A percentile compares a stretch with the other conserved stretches of the same genome.
phyloP scores from a whole-genome alignment of 2,797 vertebrate species.

The Clarias laeviceps region DNA sequence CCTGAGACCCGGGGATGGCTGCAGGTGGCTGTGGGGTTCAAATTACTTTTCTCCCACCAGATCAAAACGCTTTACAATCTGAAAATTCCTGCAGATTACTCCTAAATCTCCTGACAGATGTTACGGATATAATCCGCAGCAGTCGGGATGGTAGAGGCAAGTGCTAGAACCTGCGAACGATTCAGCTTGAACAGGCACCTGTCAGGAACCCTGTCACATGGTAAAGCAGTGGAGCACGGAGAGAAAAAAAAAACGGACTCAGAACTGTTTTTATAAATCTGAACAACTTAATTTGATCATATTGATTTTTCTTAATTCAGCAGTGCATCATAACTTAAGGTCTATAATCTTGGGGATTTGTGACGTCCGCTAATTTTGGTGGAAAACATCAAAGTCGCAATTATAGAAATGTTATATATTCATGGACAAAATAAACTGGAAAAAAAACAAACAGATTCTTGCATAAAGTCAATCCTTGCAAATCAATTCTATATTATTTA shows the following conservation, averaged over 20 bases:
- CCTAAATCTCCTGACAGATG: constrained; percentile 75
- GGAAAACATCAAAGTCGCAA: neutral
- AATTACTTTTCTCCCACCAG: constrained; percentile 63
- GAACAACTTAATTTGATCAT: neutral
- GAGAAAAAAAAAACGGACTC: neutral
- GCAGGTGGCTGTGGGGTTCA: constrained; percentile 74
- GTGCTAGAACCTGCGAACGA: constrained; percentile 72
- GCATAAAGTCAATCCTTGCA: too few species aligned
- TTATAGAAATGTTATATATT: neutral
- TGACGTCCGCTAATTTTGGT: neutral
- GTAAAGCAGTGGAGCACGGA: constrained; percentile 15
- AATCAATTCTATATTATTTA: too few species aligned
- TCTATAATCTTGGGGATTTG: neutral
- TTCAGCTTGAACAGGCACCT: constrained; percentile 72
- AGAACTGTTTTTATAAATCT: neutral
- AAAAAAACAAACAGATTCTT: too few species aligned
- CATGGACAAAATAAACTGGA: too few species aligned
- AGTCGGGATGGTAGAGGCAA: constrained; percentile 61
- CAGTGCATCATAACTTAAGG: neutral
- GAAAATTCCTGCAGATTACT: constrained; percentile 75
- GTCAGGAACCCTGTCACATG: constrained; percentile 63
- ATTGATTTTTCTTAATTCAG: neutral
- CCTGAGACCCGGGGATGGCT: constrained; percentile 62
- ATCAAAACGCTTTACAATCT: constrained; percentile 59
- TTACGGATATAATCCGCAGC: constrained; percentile 64